Base-by-base conservation (phyloP, 2,888 invertebrate species). In the Coelopa pilipes region DNA sequence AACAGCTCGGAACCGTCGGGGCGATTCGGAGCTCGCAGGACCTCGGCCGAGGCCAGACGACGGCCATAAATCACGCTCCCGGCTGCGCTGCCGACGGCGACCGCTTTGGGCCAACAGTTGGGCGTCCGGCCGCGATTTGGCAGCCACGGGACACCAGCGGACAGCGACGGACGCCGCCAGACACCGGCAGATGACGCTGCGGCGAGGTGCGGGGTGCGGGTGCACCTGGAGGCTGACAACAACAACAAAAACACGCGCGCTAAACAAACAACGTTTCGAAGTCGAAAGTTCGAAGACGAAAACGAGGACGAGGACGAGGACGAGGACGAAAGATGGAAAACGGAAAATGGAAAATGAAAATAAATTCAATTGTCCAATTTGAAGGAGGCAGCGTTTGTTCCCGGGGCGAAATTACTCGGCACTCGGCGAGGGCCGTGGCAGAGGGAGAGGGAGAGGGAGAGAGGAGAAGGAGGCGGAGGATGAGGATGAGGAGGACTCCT, bases 41-140 rank as follows among this genome's bases (percentile, higher is more conserved):
- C n/a, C 11, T n/a, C n/a, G 24, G 24, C 50, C 21, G 2, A 24
- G 45, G 21, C 7, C 71, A 21, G n/a, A n/a, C n/a, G n/a, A n/a
- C n/a, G n/a, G n/a, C n/a, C n/a, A 71, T 71, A 71, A 71, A 71
- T 71, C 71, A 71, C 71, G 65, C 47, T 65, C 55, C 34, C 34
- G 34, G 34, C 34, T 34, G 34, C 34, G 7, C 2, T 34, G 2
- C 4, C 7, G 34, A 34, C 34, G 34, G 7, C 34, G 34, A 34
- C 34, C 4, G 7, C 34, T 60, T 62, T 15, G 17, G 17, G 59
- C 57, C 47, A 57, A 55, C 17, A 34, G 11, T 55, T 55, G 46
- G 68, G 49, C 55, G 53, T 15, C 57, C 60, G 12, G 57, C 1
- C 67, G 53, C 53, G 24, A 24, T 24, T 49, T 19, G 17, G 34